Evolutionary conservation across 2,888 invertebrate species (phyloP).

Genomic region (Cotesia congregata): DNA sequence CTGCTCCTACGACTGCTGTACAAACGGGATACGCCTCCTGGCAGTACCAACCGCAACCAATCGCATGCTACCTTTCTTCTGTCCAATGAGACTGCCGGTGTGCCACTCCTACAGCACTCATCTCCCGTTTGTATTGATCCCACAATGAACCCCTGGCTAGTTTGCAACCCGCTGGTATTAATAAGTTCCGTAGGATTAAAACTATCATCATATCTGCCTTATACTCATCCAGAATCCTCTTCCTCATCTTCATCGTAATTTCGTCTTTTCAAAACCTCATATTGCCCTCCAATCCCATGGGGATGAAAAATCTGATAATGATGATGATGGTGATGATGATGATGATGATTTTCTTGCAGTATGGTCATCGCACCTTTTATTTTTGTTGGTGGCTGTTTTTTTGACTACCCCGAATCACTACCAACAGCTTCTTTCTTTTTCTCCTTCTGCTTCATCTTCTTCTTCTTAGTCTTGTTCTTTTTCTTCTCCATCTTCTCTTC

Average conservation of each 20-base stretch:
- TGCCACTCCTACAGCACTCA: conserved; percentile 64
- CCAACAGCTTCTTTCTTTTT: neutral
- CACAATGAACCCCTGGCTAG: conserved; percentile 66
- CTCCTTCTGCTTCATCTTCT: conserved; percentile 32
- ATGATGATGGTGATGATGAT: neutral
- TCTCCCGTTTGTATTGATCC: conserved; percentile 67
- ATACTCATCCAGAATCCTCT: conserved; percentile 25
- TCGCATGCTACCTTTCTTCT: conserved; percentile 52
- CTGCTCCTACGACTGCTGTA: neutral
- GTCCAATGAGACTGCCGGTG: conserved; percentile 65
- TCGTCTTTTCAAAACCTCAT: conserved; percentile 5
- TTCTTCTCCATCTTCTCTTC: conserved; percentile 32
- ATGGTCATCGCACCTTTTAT: too few relatives aligned
- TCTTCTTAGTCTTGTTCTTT: conserved; percentile 17
- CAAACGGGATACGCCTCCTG: conserved; percentile 64
- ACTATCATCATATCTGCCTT: conserved; percentile 47
- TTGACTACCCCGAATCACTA: conserved; percentile 9
- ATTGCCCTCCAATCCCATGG: neutral
- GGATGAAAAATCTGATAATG: neutral
- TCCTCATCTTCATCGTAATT: conserved; percentile 20
- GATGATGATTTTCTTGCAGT: too few relatives aligned
- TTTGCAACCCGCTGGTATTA: conserved; percentile 54
- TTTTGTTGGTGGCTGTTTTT: conserved; percentile 10
- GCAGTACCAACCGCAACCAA: conserved; percentile 61
- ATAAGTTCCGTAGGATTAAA: conserved; percentile 60